Evolutionary conservation across 1,140 invertebrate genomes (phyloP).

Genomic region (Heliconius eleuchia): DNA sequence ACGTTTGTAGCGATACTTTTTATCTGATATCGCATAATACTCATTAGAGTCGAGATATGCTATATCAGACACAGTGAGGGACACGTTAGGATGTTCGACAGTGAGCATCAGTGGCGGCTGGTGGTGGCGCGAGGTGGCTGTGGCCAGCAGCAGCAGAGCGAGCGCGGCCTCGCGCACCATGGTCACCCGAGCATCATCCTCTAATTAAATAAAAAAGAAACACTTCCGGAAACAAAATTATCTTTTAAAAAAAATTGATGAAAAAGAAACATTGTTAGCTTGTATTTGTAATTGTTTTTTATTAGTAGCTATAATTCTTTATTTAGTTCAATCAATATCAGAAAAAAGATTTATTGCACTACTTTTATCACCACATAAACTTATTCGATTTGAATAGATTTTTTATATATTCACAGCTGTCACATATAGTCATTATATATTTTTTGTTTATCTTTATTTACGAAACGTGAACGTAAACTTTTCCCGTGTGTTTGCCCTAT

Average conservation of each 20-base stretch:
- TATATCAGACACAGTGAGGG: slow-evolving; percentile 15
- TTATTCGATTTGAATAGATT: background rate
- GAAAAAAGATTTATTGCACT: background rate
- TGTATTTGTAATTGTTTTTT: background rate
- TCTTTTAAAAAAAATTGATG: background rate
- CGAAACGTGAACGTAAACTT: background rate
- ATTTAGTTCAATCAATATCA: background rate
- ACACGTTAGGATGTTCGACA: slow-evolving; percentile 9
- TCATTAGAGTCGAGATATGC: slow-evolving; percentile 21
- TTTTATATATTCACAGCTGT: background rate
- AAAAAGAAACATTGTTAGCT: background rate
- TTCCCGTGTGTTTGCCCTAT: background rate
- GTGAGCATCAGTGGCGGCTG: slow-evolving; percentile 1
- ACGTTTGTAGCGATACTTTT: slow-evolving; percentile 37
- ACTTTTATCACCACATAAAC: background rate
- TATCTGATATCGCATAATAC: slow-evolving; percentile 24
- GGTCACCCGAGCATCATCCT: slow-evolving; percentile 24
- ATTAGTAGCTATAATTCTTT: background rate
- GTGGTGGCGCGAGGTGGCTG: slow-evolving; percentile 15
- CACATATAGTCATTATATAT: background rate
- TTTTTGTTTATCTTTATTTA: background rate
- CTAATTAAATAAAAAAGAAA: slow-evolving; percentile 1
- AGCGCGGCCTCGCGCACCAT: slow-evolving; percentile 32
- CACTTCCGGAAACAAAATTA: background rate
- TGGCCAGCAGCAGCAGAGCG: slow-evolving; percentile 33